Evolutionary conservation across 2,113 vertebrate genomes (phyloP).

Genomic region (Neogale vison): DNA sequence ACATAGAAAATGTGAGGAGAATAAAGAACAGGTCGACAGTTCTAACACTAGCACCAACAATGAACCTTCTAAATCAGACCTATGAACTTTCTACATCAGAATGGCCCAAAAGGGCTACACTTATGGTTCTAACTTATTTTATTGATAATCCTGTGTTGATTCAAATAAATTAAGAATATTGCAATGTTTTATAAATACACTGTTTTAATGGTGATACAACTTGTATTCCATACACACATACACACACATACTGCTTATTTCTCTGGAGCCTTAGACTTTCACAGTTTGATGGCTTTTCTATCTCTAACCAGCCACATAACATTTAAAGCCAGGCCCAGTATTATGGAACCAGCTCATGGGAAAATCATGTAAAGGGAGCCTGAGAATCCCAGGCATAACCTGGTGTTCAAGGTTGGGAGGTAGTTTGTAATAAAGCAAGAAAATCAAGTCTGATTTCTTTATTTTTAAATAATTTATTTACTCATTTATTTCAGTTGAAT

Average conservation of each 20-base stretch:
- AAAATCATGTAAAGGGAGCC: not conserved
- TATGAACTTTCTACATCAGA: not conserved
- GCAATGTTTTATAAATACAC: not conserved
- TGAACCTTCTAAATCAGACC: not conserved
- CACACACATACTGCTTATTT: not conserved
- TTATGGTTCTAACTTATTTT: not conserved
- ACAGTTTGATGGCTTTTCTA: not conserved
- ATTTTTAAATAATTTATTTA: not conserved
- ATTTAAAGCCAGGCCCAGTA: not conserved
- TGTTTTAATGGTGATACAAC: not conserved
- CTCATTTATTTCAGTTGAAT: not conserved
- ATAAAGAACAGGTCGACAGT: not conserved
- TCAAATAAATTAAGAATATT: not conserved
- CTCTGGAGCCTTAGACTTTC: not conserved
- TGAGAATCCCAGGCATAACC: not conserved
- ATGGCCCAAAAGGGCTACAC: not conserved
- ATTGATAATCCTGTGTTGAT: not conserved
- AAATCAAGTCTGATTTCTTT: not conserved
- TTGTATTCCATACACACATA: not conserved
- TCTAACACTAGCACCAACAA: not conserved
- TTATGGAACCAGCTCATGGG: not conserved
- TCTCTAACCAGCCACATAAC: not conserved
- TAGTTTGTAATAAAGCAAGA: not conserved
- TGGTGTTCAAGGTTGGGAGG: not conserved
- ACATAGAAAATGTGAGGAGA: not conserved